Evolutionary conservation across 2,888 invertebrate genomes (phyloP).

Genomic region (Tiliacea citrago): DNA sequence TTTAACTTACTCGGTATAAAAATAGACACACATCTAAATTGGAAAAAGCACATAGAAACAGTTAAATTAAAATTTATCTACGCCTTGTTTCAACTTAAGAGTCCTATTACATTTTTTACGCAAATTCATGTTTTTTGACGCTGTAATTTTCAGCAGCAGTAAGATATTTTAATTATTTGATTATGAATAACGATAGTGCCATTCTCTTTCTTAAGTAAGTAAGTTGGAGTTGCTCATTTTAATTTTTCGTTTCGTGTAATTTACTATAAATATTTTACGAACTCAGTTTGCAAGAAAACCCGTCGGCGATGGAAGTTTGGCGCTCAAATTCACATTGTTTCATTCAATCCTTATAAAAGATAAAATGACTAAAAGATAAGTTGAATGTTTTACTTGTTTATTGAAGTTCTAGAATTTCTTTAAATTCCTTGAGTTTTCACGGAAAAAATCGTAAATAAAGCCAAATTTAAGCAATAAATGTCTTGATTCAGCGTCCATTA

Average conservation of each 20-base stretch:
- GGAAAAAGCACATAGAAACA: too few species aligned
- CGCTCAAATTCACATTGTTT: background rate
- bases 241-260: background rate
- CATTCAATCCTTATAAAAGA: background rate
- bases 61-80: too few species aligned
- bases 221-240: background rate
- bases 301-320: background rate
- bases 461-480: background rate
- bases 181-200: background rate
- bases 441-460: background rate
- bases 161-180: too few species aligned
- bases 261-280: slow-evolving; percentile 1
- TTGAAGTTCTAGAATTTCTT: background rate
- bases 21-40: too few species aligned
- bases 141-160: too few species aligned
- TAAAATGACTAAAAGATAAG: background rate
- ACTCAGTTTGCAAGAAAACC: background rate
- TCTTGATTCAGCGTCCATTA: too few species aligned
- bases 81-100: too few species aligned
- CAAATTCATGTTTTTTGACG: background rate
- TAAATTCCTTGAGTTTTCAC: background rate
- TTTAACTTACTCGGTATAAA: too few species aligned
- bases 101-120: background rate
- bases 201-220: too few species aligned
- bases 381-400: slow-evolving; percentile 1